Evolutionary conservation across 2,888 invertebrate species (phyloP), one percentile per base, ranked within the genome.

Genomic region (Cataglyphis altisquamis): DNA sequence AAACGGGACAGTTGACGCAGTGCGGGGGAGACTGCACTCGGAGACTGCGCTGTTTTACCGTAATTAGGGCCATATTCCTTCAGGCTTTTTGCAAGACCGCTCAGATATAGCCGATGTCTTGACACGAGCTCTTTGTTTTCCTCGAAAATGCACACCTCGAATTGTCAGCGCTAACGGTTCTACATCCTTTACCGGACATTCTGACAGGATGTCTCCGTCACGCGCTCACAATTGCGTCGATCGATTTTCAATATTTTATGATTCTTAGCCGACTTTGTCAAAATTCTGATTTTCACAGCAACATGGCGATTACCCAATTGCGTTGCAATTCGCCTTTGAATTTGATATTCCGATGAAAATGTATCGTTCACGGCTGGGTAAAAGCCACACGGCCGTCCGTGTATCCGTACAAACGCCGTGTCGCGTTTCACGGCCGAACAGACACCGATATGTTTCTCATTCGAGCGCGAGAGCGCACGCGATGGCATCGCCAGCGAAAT

Each of bases 41-140:
- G 91, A 91, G 90, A 90, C 91, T 90, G 90, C 89, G 90, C 90
- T 93, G 92, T 93, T 93, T 93, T 93, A 92, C 92, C 84, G 93
- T 92, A 93, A 94, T 94, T 93, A 94, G 92, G 92, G 91, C 90
- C 91, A 92, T 91, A 92, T 92, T 92, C 92, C 48, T 92, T 93
- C 87, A 91, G 89, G 45, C 88, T 92, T 93, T 92, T 93, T 92
- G 89, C 84, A 86, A 89, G 88, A 84, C 82, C 85, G 84, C 84
- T 87, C 86, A 90, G 87, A 92, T 87, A n/a, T 52, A 87, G 68
- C 85, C 80, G 55, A 12, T 85, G 78, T 89, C 88, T 86, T 75
- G 73, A 86, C 74, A 68, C 70, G 64, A 68, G 74, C 60, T 67
- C 82, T 89, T 86, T 84, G 72, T 83, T 78, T 62, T 72, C 21